These are phyloP conservation scores for Uria aalge DNA, from an alignment of 2,113 vertebrate genomes.

Conservation along the genomic window DNA sequence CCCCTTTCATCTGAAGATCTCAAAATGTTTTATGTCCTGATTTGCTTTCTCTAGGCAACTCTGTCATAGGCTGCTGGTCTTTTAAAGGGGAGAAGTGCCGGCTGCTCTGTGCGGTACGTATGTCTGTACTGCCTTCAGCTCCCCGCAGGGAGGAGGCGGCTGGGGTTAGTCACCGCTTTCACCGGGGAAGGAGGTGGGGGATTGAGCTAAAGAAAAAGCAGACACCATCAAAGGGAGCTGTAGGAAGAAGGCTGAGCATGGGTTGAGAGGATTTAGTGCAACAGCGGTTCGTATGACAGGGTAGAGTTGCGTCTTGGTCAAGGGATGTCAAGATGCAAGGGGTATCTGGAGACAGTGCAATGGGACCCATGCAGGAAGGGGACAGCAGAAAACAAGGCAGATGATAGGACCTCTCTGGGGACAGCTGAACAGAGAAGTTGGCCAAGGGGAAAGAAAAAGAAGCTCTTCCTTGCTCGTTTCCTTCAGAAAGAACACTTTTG, in stretches of 20 bases:
- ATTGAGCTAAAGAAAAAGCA: not conserved
- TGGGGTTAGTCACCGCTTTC: not conserved
- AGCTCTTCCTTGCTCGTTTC: not conserved
- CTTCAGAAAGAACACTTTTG: not conserved
- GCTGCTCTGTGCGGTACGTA: not conserved
- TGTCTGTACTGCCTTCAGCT: not conserved
- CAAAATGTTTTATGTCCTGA: not conserved
- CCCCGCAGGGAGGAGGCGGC: not conserved
- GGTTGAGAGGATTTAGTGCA: not conserved
- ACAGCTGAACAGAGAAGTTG: not conserved
- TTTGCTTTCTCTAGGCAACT: not conserved
- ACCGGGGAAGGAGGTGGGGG: fast-evolving
- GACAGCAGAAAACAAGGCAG: not conserved
- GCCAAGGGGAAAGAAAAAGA: not conserved
- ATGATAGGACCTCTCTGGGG: not conserved
- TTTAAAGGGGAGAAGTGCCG: not conserved
- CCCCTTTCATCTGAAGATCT: slow-evolving; percentile 11
- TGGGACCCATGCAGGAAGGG: not conserved
- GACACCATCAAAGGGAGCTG: not conserved
- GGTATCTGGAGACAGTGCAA: not conserved
- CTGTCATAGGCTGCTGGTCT: not conserved
- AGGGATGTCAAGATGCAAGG: not conserved
- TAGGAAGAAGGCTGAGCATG: not conserved
- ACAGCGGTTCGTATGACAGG: fast-evolving
- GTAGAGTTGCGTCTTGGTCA: not conserved